phyloP scores from a whole-genome alignment of 1,140 invertebrate genomes.

The Akabosia matsudoensis region DNA sequence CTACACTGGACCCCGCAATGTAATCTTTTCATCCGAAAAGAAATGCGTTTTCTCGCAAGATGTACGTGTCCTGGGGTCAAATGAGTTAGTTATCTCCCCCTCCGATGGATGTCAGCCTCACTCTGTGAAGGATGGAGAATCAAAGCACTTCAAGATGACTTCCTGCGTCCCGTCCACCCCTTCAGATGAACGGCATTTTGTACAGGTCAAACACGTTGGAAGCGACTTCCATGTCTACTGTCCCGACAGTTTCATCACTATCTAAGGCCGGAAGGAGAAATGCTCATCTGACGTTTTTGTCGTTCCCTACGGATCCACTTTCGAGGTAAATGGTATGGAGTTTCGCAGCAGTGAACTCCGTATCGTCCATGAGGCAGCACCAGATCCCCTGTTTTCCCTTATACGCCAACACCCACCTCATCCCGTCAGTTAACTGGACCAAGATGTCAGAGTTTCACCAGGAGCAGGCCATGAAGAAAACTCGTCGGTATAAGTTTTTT shows the following conservation, averaged over 20 bases:
- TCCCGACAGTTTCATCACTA: not conserved
- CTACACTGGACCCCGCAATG: not conserved
- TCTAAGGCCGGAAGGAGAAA: not conserved
- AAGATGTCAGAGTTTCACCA: no score
- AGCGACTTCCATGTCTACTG: constrained; percentile 27
- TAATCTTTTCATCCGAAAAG: not conserved
- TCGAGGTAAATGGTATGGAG: constrained; percentile 22
- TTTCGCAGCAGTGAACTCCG: not conserved
- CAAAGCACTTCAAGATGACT: not conserved
- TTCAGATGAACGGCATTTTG: not conserved
- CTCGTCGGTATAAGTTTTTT: no score
- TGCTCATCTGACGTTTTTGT: constrained; percentile 10
- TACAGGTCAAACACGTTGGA: constrained; percentile 21
- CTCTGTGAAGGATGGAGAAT: not conserved
- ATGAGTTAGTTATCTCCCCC: not conserved
- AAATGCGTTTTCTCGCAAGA: not conserved
- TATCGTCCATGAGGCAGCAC: not conserved
- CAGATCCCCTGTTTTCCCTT: not conserved
- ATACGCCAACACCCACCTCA: not conserved
- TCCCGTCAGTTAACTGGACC: not conserved
- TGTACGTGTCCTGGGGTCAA: not conserved
- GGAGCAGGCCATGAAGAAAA: no score
- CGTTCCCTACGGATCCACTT: not conserved
- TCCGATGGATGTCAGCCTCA: not conserved
- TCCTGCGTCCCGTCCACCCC: not conserved